These are phyloP conservation scores for Cepaea hortensis DNA, from an alignment of 2,888 invertebrate species.

Conservation along the genomic window DNA sequence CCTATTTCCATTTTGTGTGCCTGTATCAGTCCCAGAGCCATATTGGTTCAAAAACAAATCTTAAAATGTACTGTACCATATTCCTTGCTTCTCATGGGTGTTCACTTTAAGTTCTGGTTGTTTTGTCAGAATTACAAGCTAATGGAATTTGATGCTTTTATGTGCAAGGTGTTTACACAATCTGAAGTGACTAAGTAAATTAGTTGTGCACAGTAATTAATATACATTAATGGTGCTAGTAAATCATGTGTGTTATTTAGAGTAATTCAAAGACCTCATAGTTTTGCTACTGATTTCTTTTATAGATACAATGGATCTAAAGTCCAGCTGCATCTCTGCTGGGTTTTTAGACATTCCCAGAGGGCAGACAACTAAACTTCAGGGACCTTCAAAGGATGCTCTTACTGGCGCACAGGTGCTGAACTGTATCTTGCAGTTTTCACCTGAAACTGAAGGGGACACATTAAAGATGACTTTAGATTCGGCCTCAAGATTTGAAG, in stretches of 20 bases:
- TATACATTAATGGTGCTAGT: too few species aligned
- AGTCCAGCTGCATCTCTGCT: constrained; percentile 14
- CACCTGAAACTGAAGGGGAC: constrained; percentile 27
- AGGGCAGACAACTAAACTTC: constrained; percentile 17
- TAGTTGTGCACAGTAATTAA: too few species aligned
- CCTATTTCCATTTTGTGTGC: too few species aligned
- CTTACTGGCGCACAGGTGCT: background rate
- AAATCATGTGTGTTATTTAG: too few species aligned
- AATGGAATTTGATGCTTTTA: too few species aligned
- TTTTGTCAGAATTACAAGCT: too few species aligned
- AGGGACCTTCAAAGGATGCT: background rate
- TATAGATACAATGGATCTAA: constrained; percentile 40
- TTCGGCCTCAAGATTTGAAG: constrained; percentile 10
- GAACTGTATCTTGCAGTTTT: constrained; percentile 21
- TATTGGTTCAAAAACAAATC: background rate
- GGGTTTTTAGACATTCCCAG: constrained; percentile 40
- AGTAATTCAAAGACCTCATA: background rate
- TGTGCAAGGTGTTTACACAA: too few species aligned
- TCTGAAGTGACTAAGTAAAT: too few species aligned
- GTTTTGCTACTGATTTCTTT: background rate
- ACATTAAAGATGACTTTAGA: constrained; percentile 17
- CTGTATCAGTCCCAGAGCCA: too few species aligned
- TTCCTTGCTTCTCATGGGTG: too few species aligned
- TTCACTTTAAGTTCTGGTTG: too few species aligned
- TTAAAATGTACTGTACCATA: too few species aligned